Evolutionary conservation across 37 sponge, comb jelly and placozoan species (phyloP), one percentile per base, ranked within the genome.

Genomic region (Tethya wilhelma): DNA sequence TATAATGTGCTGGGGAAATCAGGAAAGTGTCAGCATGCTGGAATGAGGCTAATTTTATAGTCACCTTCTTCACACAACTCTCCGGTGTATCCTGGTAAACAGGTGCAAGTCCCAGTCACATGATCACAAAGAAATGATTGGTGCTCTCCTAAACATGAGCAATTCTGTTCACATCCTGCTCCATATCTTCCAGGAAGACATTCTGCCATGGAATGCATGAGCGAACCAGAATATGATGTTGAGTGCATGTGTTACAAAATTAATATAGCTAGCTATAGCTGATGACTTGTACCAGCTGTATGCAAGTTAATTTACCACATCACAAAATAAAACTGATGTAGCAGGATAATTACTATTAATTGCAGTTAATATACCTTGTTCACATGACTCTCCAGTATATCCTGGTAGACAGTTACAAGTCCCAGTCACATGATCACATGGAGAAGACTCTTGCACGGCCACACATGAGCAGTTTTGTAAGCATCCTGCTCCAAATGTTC

Each of bases 11-110:
- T n/a, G n/a, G n/a, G n/a, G n/a, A n/a, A n/a, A n/a, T n/a, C n/a
- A n/a, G n/a, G n/a, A n/a, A n/a, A n/a, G n/a, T n/a, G n/a, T n/a
- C n/a, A n/a, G n/a, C n/a, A n/a, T n/a, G n/a, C n/a, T n/a, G n/a
- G n/a, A n/a, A n/a, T n/a, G n/a, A n/a, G n/a, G n/a, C n/a, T n/a
- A n/a, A n/a, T n/a, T n/a, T n/a, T n/a, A n/a, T n/a, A n/a, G n/a
- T n/a, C 28, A 87, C 87, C 69, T 39, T 40, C 28, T 59, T 80
- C 74, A 79, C 87, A 87, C 19, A 14, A 43, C 2, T 39, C 26
- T 28, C 87, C 87, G 12, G 67, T 79, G 75, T 67, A 87, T 0
- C 87, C 87, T 6, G 80, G 81, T 0, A 70, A 11, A 65, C 87
- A 87, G 44, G 12, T 28, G 59, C 87, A 87, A 31, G 75, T 73